These are phyloP conservation scores for Drosophila sordidula DNA, from an alignment of 2,888 invertebrate genomes.

Conservation along the genomic window DNA sequence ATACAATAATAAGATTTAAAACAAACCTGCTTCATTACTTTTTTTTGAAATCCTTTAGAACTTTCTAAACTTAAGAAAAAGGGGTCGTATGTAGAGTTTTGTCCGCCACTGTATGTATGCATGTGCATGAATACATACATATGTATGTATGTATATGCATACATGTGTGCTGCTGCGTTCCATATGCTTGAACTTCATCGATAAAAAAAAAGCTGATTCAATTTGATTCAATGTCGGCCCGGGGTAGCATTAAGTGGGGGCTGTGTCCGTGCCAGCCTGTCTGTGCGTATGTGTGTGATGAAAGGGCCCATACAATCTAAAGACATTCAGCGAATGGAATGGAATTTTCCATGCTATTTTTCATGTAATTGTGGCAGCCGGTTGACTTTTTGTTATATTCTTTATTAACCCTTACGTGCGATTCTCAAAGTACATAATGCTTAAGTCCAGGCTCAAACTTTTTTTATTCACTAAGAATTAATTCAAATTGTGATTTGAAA, in stretches of 20 bases:
- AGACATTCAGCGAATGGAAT: constrained; percentile 58
- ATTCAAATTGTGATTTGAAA: neutral
- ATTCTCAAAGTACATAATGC: neutral
- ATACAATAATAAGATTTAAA: no score
- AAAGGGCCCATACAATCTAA: constrained; percentile 29
- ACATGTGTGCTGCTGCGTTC: neutral
- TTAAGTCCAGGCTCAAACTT: no score
- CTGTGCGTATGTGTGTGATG: constrained; percentile 19
- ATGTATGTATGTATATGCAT: neutral
- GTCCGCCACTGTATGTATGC: no score
- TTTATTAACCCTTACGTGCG: constrained; percentile 53
- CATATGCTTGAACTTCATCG: neutral
- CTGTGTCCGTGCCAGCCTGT: constrained; percentile 1
- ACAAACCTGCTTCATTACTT: no score
- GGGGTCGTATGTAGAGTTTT: no score
- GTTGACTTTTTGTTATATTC: constrained; percentile 17
- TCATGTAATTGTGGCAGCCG: constrained; percentile 51
- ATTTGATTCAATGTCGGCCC: neutral
- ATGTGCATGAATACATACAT: neutral
- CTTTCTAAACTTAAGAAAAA: no score
- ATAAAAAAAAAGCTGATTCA: constrained; percentile 4
- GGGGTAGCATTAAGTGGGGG: constrained; percentile 1
- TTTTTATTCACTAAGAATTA: no score
- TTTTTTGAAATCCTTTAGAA: no score
- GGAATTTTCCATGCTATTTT: constrained; percentile 82